Evolutionary conservation across 2,888 invertebrate species (phyloP), one percentile per base, ranked within the genome.

Genomic region (Mesopsocus fuscifrons): DNA sequence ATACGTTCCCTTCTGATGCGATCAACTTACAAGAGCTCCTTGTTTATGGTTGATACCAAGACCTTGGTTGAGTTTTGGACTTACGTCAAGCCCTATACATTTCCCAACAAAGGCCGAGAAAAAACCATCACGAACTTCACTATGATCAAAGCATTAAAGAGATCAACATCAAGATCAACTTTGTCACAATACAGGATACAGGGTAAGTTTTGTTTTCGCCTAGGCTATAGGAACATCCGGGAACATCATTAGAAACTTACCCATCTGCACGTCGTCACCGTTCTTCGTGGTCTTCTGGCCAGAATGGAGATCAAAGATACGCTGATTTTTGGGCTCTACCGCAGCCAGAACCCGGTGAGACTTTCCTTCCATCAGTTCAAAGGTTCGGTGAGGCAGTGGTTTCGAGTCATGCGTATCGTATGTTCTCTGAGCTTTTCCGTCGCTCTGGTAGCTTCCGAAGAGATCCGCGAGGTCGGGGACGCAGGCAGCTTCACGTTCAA

Each of bases 401-500:
- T 26, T 26, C 26, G 11, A 11, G 8, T 26, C 26, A 9, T 6
- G 6, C 6, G 11, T 26, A 11, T 26, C 26, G 11, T 9, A 26
- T 11, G 6, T 6, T 11, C 26, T 6, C 26, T 6, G 11, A 11
- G 11, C 26, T 11, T 26, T 26, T 9, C 8, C 6, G 6, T 26
- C 26, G 11, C 26, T 26, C 58, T 59, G 51, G 57, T 67, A 64
- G 52, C 66, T 69, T 48, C 72, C 69, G 60, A 81, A 70, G 60
- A 77, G 78, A 46, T 78, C 72, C 47, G 73, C 69, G 51, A 76
- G 61, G 59, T 83, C 82, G 50, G 81, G 80, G 50, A 81, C 74
- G 65, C 79, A 82, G 53, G 79, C 81, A 57, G 71, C 72, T 64
- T 84, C 82, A 55, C 78, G 75, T 60, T 82, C 82, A 47, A 82